phyloP scores from a whole-genome alignment of 1,140 invertebrate genomes.

The Neelides sp. region DNA sequence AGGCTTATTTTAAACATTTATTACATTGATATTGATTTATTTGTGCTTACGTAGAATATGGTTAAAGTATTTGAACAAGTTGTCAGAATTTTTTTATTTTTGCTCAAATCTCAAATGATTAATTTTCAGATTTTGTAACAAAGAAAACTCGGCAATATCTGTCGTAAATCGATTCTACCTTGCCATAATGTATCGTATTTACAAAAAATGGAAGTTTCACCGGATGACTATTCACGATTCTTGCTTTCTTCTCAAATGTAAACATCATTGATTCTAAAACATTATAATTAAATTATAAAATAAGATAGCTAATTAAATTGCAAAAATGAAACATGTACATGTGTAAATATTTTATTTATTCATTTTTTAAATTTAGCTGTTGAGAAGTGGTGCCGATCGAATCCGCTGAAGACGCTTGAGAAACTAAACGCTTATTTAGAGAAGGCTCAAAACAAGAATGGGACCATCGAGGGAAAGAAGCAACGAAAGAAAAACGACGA shows the following conservation, averaged over 20 bases:
- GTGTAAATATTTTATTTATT: no score
- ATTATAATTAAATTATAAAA: not conserved
- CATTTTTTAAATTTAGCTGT: conserved; percentile 16
- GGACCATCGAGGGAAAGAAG: conserved; percentile 9
- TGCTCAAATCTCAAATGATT: not conserved
- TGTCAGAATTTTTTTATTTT: not conserved
- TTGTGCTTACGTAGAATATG: no score
- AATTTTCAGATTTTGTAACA: conserved; percentile 39
- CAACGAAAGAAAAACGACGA: conserved; percentile 5
- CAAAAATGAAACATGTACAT: not conserved
- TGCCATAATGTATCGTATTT: conserved; percentile 39
- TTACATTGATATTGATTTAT: not conserved
- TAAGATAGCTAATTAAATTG: not conserved
- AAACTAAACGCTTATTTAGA: conserved; percentile 23
- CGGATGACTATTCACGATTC: conserved; percentile 42
- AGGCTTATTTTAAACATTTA: not conserved
- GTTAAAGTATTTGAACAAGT: no score
- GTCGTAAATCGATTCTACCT: conserved; percentile 42
- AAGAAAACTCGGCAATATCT: conserved; percentile 36
- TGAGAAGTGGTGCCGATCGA: conserved; percentile 31
- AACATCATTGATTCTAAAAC: not conserved
- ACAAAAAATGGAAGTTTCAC: conserved; percentile 40
- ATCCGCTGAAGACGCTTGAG: conserved; percentile 23
- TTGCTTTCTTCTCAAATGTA: conserved; percentile 43
- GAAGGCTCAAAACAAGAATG: conserved; percentile 1